These are phyloP conservation scores for Myotis daubentonii DNA, from an alignment of 2,797 vertebrate genomes.

Conservation along the genomic window DNA sequence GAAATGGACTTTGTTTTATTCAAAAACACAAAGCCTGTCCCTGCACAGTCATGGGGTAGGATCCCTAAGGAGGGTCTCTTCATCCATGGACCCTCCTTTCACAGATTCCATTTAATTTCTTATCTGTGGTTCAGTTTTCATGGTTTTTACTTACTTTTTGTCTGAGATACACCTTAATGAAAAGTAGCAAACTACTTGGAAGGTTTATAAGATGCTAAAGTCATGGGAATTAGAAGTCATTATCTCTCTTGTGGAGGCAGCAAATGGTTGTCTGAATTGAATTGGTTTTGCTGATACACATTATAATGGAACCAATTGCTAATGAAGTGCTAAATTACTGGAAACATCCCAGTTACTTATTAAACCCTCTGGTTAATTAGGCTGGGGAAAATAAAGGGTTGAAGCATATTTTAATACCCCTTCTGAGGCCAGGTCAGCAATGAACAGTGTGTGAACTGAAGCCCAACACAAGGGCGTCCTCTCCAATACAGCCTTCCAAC, in stretches of 20 bases:
- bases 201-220: constrained; percentile 77
- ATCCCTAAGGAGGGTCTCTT: background rate
- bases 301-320: constrained; percentile 76
- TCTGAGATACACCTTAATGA: constrained; percentile 66
- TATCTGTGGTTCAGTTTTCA: constrained; percentile 25
- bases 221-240: constrained; percentile 81
- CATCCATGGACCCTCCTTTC: too few relatives aligned
- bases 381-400: constrained; percentile 62
- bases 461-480: background rate
- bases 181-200: constrained; percentile 72
- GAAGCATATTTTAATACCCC: constrained; percentile 42
- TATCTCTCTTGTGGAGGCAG: constrained; percentile 78
- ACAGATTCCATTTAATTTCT: constrained; percentile 68
- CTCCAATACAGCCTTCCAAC: background rate
- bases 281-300: constrained; percentile 78
- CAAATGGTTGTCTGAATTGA: constrained; percentile 76
- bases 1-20: constrained; percentile 60
- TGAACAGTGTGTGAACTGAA: constrained; percentile 48
- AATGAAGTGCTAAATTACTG: constrained; percentile 83
- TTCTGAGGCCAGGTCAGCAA: constrained; percentile 73
- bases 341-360: constrained; percentile 83
- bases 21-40: constrained; percentile 46
- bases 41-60: background rate
- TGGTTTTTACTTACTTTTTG: constrained; percentile 74
- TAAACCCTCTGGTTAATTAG: constrained; percentile 83